Evolutionary conservation across 1,140 invertebrate species (phyloP).

Genomic region (Papilio dardanus): DNA sequence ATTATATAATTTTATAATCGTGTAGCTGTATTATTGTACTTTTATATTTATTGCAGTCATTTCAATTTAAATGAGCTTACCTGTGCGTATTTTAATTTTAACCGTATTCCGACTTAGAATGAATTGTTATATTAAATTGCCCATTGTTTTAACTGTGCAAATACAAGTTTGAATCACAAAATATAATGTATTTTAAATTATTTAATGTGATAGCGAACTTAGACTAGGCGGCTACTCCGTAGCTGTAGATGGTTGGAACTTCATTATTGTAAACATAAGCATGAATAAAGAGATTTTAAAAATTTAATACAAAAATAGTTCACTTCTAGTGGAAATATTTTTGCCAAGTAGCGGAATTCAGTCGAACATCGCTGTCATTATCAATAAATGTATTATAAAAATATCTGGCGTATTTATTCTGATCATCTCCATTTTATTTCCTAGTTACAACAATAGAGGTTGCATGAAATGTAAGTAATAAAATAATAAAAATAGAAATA

Average conservation of each 20-base stretch:
- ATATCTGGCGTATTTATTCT: constrained; percentile 58
- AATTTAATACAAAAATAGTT: constrained; percentile 78
- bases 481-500: neutral
- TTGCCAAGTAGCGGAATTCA: constrained; percentile 80
- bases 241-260: constrained; percentile 73
- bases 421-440: constrained; percentile 17
- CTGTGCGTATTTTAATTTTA: constrained; percentile 54
- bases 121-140: constrained; percentile 65
- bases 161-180: constrained; percentile 72
- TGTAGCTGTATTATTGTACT: constrained; percentile 51
- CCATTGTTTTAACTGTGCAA: constrained; percentile 63
- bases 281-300: constrained; percentile 80
- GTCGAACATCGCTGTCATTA: constrained; percentile 81
- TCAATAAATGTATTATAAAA: constrained; percentile 81
- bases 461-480: neutral
- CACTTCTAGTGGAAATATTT: constrained; percentile 80
- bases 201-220: constrained; percentile 62
- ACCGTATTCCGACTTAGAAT: constrained; percentile 43
- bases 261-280: constrained; percentile 69
- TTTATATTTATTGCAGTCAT: constrained; percentile 79
- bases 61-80: constrained; percentile 60
- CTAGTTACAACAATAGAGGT: neutral
- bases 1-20: constrained; percentile 67
- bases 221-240: constrained; percentile 68
- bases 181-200: constrained; percentile 69